phyloP scores from a whole-genome alignment of 1,140 invertebrate genomes.

The Saccostrea glomerata region DNA sequence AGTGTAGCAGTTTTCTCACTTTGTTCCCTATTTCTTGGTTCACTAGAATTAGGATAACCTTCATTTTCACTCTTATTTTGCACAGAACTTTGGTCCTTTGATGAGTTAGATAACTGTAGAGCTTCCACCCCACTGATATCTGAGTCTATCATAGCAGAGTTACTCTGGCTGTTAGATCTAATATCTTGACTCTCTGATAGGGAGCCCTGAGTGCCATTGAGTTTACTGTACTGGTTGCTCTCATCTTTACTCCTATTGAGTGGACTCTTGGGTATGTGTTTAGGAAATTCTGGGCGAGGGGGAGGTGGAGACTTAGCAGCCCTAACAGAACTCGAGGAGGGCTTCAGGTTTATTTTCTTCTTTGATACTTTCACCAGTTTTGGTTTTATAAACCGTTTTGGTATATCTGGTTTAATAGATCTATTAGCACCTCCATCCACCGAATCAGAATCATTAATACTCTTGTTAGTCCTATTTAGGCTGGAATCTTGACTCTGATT shows the following conservation, averaged over 20 bases:
- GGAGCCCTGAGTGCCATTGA: not conserved
- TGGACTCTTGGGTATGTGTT: slow-evolving; percentile 37
- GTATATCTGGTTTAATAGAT: slow-evolving; percentile 49
- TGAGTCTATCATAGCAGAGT: slow-evolving; percentile 11
- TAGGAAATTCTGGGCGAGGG: slow-evolving; percentile 50
- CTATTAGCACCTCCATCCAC: not conserved
- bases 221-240: slow-evolving; percentile 19
- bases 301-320: slow-evolving; percentile 48
- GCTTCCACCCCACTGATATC: slow-evolving; percentile 38
- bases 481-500: not conserved
- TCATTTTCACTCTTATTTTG: slow-evolving; percentile 18
- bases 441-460: slow-evolving; percentile 16
- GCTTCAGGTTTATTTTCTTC: slow-evolving; percentile 49
- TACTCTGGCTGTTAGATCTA: not conserved
- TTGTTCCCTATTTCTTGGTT: not conserved
- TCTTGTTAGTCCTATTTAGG: not conserved
- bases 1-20: not conserved
- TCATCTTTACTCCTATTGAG: slow-evolving; percentile 28
- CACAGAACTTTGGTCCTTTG: slow-evolving; percentile 11
- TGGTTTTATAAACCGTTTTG: slow-evolving; percentile 58
- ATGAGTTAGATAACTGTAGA: not conserved
- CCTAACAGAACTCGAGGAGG: slow-evolving; percentile 26
- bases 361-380: slow-evolving; percentile 56
- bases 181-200: not conserved
- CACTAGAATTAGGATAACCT: not conserved